These are phyloP conservation scores for Motacilla alba DNA, from an alignment of 2,113 vertebrate genomes.

Conservation along the genomic window DNA sequence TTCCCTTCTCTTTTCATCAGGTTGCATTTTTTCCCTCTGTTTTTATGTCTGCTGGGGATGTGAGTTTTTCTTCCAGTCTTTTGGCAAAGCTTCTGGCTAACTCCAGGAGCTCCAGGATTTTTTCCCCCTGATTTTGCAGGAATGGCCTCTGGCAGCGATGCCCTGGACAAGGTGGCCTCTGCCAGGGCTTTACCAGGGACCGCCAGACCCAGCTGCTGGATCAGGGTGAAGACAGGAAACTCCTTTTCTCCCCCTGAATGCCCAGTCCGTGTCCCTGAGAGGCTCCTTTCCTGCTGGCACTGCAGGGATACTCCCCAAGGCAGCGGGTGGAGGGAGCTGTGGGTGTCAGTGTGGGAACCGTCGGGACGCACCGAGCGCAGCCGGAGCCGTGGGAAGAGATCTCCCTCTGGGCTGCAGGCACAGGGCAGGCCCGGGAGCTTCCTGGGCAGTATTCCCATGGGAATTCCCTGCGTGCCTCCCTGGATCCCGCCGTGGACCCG, in stretches of 20 bases:
- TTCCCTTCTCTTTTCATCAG: background rate
- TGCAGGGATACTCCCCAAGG: no score
- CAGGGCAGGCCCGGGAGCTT: background rate
- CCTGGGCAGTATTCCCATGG: background rate
- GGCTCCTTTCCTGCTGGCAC: background rate
- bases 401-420: background rate
- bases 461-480: background rate
- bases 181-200: background rate
- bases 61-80: background rate
- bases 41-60: background rate
- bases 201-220: background rate
- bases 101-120: background rate
- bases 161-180: background rate
- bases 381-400: background rate
- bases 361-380: no score
- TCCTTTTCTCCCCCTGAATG: background rate
- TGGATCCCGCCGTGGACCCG: background rate
- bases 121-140: background rate
- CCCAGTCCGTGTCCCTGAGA: background rate
- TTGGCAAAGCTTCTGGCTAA: background rate
- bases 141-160: background rate
- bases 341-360: no score
- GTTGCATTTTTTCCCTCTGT: background rate
- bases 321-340: background rate
- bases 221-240: background rate